A percentile compares a stretch with the other conserved stretches of the same genome.
Evolutionary conservation across 2,113 vertebrate genomes (phyloP).

Genomic region (Podarcis cretensis): DNA sequence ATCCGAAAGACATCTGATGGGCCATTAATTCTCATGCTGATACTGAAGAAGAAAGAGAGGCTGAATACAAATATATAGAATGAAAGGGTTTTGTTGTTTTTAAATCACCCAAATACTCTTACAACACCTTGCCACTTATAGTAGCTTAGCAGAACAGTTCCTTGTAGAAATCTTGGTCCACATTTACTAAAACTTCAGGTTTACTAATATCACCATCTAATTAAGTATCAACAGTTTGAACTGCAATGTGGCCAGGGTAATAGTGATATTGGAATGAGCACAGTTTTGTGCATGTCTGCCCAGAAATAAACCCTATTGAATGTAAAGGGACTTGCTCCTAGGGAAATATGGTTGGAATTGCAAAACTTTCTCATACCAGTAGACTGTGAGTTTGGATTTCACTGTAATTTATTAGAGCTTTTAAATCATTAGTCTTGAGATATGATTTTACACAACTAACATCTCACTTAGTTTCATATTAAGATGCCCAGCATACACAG

Average conservation of each 20-base stretch:
- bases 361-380: too few relatives aligned
- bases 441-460: too few relatives aligned
- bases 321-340: too few relatives aligned
- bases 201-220: not conserved
- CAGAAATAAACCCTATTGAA: too few relatives aligned
- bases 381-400: too few relatives aligned
- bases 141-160: not conserved
- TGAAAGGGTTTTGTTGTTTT: not conserved
- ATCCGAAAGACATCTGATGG: not conserved
- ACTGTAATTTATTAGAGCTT: too few relatives aligned
- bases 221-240: not conserved
- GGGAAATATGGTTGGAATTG: not conserved
- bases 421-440: too few relatives aligned
- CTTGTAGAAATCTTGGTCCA: not conserved
- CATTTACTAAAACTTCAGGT: not conserved
- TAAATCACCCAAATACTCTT: not conserved
- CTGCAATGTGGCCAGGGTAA: not conserved
- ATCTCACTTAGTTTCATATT: too few relatives aligned
- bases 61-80: not conserved
- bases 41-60: not conserved
- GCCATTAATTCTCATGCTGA: conserved; percentile 1
- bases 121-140: not conserved
- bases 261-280: not conserved
- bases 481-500: too few relatives aligned
- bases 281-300: not conserved